phyloP scores from a whole-genome alignment of 2,797 vertebrate genomes.

The Melanotaenia maccullochi region DNA sequence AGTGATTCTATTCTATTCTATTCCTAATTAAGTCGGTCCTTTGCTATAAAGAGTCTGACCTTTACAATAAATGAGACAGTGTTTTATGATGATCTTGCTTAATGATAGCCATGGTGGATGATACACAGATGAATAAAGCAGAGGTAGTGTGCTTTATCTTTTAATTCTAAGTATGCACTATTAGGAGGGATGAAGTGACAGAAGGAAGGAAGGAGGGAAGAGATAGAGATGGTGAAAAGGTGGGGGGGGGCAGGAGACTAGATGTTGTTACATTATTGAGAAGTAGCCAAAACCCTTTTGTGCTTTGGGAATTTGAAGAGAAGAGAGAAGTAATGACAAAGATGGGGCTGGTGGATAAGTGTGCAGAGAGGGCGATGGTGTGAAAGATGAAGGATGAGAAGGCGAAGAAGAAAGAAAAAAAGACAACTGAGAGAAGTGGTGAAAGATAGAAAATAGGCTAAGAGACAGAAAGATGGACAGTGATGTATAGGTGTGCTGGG shows the following conservation, averaged over 20 bases:
- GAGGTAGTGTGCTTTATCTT: constrained; percentile 63
- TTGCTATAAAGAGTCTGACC: constrained; percentile 43
- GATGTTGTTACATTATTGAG: constrained; percentile 64
- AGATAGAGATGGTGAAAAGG: neutral
- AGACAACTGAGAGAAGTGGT: constrained; percentile 18
- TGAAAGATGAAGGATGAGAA: constrained; percentile 49
- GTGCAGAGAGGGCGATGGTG: constrained; percentile 11
- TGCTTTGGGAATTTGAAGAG: constrained; percentile 53
- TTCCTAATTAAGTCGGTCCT: constrained; percentile 30
- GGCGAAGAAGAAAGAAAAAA: constrained; percentile 50
- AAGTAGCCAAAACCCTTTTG: constrained; percentile 47
- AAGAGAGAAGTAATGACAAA: constrained; percentile 38
- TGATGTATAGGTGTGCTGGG: constrained; percentile 66
- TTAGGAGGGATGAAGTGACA: constrained; percentile 56
- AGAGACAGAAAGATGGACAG: constrained; percentile 40
- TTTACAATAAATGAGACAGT: constrained; percentile 52
- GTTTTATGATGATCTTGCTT: constrained; percentile 57
- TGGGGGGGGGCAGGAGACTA: constrained; percentile 29
- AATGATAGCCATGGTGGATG: constrained; percentile 65
- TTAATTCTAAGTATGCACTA: constrained; percentile 50
- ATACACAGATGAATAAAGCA: constrained; percentile 65
- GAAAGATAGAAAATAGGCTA: constrained; percentile 24
- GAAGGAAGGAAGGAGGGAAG: neutral
- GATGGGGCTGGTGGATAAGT: constrained; percentile 4
- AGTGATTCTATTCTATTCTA: constrained; percentile 7